Evolutionary conservation across 2,888 invertebrate genomes (phyloP).

Genomic region (Melipona beecheii): DNA sequence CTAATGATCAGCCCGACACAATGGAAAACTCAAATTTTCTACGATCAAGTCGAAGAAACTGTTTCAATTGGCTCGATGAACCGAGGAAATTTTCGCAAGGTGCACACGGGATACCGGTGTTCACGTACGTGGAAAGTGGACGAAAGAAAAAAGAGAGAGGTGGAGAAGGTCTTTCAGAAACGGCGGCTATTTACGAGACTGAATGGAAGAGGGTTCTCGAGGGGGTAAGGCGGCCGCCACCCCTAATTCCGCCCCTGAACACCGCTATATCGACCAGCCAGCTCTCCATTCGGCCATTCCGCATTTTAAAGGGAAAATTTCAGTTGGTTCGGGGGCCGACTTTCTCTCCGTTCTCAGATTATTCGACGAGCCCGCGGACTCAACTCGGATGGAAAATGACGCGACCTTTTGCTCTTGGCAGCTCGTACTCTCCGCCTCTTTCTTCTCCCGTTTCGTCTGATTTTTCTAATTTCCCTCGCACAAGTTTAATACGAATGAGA

Average conservation of each 20-base stretch:
- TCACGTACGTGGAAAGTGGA: conserved; percentile 41
- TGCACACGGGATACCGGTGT: conserved; percentile 35
- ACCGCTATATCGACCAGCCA: conserved; percentile 76
- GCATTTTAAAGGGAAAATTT: conserved; percentile 84
- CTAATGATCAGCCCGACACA: conserved; percentile 31
- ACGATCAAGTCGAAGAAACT: conserved; percentile 43
- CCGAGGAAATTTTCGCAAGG: conserved; percentile 55
- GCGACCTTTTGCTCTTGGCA: conserved; percentile 82
- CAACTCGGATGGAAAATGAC: conserved; percentile 84
- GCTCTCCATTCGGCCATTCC: conserved; percentile 76
- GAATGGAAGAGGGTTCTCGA: conserved; percentile 77
- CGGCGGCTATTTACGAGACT: conserved; percentile 77
- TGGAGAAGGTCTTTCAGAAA: conserved; percentile 67
- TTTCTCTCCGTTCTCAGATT: conserved; percentile 72
- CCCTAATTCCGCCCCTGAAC: conserved; percentile 57
- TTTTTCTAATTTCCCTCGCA: neutral
- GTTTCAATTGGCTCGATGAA: conserved; percentile 44
- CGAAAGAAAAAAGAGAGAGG: conserved; percentile 28
- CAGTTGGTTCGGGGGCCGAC: conserved; percentile 78
- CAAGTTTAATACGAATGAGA: neutral
- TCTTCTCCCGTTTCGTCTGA: conserved; percentile 17
- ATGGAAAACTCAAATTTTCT: conserved; percentile 23
- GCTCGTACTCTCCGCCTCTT: conserved; percentile 65
- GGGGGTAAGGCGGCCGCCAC: conserved; percentile 53
- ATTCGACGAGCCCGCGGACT: conserved; percentile 79